These are phyloP conservation scores for Myopa tessellatipennis DNA, from an alignment of 2,888 invertebrate genomes.

Conservation along the genomic window DNA sequence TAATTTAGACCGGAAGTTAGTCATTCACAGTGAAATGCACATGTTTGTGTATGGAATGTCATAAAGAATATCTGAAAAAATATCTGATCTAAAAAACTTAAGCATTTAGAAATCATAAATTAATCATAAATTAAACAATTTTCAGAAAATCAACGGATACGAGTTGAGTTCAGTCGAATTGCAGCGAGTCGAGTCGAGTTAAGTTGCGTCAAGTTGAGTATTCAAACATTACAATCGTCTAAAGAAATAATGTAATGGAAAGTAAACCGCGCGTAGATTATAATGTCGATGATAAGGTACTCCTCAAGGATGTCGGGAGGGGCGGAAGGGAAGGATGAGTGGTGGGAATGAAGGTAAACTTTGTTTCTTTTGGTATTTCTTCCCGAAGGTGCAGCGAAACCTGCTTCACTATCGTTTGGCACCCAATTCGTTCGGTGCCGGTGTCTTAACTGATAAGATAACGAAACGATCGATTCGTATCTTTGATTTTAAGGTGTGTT, in stretches of 20 bases:
- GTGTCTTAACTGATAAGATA: conserved; percentile 20
- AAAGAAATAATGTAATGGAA: too few species aligned
- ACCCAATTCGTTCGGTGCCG: neutral
- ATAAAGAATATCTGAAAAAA: neutral
- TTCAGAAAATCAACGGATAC: neutral
- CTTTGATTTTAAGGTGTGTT: conserved; percentile 11
- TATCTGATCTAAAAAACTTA: too few species aligned
- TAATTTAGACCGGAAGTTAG: conserved; percentile 13
- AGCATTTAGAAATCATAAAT: neutral
- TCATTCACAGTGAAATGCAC: neutral
- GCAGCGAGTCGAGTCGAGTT: too few species aligned
- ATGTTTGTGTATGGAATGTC: neutral
- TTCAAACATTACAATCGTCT: too few species aligned
- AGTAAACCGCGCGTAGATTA: too few species aligned
- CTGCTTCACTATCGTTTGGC: neutral
- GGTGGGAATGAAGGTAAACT: too few species aligned
- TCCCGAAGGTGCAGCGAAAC: conserved; percentile 15
- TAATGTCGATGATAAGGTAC: too few species aligned
- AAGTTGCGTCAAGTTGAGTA: too few species aligned
- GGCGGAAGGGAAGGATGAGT: too few species aligned
- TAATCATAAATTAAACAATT: neutral
- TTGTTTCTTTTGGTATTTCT: neutral
- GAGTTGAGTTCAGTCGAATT: neutral
- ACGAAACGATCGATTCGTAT: conserved; percentile 2
- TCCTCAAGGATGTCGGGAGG: too few species aligned